Base-by-base conservation (phyloP, 2,888 invertebrate genomes). In the Ferdinandea cuprea region DNA sequence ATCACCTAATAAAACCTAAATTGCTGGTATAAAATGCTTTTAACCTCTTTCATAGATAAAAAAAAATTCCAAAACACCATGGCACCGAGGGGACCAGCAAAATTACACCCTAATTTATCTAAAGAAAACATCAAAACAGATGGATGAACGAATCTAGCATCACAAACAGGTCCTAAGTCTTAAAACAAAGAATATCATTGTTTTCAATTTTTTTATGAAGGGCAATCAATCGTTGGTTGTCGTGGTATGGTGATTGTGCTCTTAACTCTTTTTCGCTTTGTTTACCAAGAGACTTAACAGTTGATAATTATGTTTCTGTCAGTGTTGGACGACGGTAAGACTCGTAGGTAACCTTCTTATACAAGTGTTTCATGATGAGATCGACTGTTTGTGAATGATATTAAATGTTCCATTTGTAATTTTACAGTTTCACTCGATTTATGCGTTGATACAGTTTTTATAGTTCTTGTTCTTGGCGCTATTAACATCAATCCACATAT, bases 121-220 rank as follows among this genome's bases (percentile, higher is more conserved):
- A 52, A 15, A 17, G n/a, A n/a, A 44, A 61, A 32, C 19, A 32
- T 32, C 21, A 21, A 17, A 25, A 63, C 48, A 37, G 30, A 40
- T 65, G 13, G 40, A 42, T 52, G 30, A 44, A 19, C 28, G 17
- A 35, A 48, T 54, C 44, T 25, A 42, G 15, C 37, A 30, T 44
- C 32, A 54, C 44, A 77, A 56, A 40, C 32, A 68, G 66, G 40
- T 46, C 66, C 40, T 56, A 46, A 73, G 61, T 73, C 54, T 79
- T 73, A 54, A 80, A 50, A 80, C 79, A 80, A 80, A 68, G 63
- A 48, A 63, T 28, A 63, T 54, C 68, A 68, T 80, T 80, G 74
- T 74, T 61, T 59, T 42, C 40, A 42, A n/a, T 54, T 61, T 58
- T 61, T 58, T 56, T 17, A 54, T 30, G 35, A 66, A 73, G 40